Percentiles rank a stretch among this genome's conserved stretches.
These are phyloP conservation scores for Leuciscus idus DNA, from an alignment of 2,113 vertebrate species.

Conservation along the genomic window DNA sequence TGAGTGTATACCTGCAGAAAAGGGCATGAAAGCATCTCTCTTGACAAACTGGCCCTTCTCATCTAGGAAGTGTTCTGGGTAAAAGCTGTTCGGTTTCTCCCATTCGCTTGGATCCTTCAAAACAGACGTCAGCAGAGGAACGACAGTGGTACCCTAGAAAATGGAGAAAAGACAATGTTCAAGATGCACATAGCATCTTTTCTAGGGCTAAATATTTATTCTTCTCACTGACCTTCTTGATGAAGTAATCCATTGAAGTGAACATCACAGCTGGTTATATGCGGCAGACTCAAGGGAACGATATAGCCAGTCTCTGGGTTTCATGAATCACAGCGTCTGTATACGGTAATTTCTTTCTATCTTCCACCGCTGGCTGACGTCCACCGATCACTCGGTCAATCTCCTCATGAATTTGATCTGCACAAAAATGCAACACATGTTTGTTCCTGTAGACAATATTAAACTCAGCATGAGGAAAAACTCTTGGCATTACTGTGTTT, in stretches of 20 bases:
- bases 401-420: constrained; percentile 70
- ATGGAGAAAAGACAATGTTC: neutral
- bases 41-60: constrained; percentile 66
- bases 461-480: too few relatives aligned
- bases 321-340: constrained; percentile 73
- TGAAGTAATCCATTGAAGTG: constrained; percentile 37
- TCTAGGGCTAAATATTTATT: neutral
- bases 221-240: constrained; percentile 18
- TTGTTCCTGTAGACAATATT: too few relatives aligned
- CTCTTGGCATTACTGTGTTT: neutral
- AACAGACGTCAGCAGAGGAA: constrained; percentile 71
- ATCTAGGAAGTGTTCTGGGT: constrained; percentile 75
- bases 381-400: constrained; percentile 63
- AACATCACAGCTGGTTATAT: constrained; percentile 19
- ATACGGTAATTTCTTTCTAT: constrained; percentile 66
- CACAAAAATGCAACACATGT: too few relatives aligned
- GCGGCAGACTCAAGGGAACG: constrained; percentile 16
- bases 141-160: neutral
- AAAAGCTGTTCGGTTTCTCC: constrained; percentile 70
- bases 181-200: neutral
- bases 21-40: constrained; percentile 73
- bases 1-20: constrained; percentile 71
- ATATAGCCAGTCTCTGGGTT: constrained; percentile 68
- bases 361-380: constrained; percentile 57
- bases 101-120: constrained; percentile 72